Evolutionary conservation across 2,113 vertebrate species (phyloP).

Genomic region (Sminthopsis crassicaudata): DNA sequence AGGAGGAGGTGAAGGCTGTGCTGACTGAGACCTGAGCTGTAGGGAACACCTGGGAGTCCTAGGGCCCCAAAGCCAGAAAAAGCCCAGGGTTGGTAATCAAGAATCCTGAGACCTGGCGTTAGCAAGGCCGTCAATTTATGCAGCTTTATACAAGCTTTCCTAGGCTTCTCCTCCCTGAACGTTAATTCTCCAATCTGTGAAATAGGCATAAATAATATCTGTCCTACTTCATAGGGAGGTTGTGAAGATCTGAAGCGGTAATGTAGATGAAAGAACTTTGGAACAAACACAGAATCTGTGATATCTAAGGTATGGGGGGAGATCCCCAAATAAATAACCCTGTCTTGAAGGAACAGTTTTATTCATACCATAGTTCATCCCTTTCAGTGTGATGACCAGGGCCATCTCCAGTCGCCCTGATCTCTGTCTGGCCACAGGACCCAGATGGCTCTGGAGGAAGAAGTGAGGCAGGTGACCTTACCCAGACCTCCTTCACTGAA

Average conservation of each 20-base stretch:
- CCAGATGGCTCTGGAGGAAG: too few relatives aligned
- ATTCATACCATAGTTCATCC: background rate
- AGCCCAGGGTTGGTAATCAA: background rate
- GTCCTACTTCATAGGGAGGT: background rate
- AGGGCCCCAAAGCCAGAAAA: background rate
- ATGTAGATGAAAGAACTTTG: background rate
- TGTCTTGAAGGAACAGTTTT: background rate
- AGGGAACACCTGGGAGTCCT: background rate
- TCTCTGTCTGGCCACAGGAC: too few relatives aligned
- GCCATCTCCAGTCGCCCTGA: too few relatives aligned
- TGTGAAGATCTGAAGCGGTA: background rate
- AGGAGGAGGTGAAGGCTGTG: background rate
- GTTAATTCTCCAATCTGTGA: background rate
- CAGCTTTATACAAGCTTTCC: background rate
- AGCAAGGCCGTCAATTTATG: background rate
- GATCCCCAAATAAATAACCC: background rate
- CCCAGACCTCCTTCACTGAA: too few relatives aligned
- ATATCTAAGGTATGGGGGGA: background rate
- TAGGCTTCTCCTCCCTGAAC: background rate
- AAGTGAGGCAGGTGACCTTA: too few relatives aligned
- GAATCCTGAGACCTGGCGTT: background rate
- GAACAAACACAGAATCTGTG: background rate
- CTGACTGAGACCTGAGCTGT: background rate
- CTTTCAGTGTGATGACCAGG: background rate
- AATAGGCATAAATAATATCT: background rate